Percentiles rank a stretch among this genome's conserved stretches.
phyloP scores from a whole-genome alignment of 2,888 invertebrate species.

The Melinaea marsaeus region DNA sequence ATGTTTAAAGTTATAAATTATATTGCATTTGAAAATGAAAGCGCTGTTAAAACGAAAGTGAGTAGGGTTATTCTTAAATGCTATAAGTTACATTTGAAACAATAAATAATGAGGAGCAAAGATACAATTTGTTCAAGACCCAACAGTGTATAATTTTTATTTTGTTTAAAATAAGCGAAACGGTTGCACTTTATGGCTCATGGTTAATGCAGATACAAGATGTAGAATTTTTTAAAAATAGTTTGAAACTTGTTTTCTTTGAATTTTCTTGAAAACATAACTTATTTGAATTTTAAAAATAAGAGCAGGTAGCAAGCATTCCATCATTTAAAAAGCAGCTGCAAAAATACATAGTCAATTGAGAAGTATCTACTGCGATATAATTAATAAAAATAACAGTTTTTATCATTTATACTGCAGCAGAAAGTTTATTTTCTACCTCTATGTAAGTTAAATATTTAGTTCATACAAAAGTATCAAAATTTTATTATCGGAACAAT shows the following conservation, averaged over 20 bases:
- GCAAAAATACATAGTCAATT: slow-evolving; percentile 1
- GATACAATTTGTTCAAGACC: slow-evolving; percentile 10
- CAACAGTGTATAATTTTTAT: slow-evolving; percentile 7
- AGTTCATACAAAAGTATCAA: no score
- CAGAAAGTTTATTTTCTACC: no score
- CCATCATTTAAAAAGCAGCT: neutral
- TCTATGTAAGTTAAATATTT: no score
- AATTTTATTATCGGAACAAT: no score
- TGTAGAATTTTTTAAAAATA: neutral
- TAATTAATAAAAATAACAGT: neutral
- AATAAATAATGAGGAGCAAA: slow-evolving; percentile 15
- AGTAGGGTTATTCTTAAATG: slow-evolving; percentile 33
- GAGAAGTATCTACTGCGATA: neutral
- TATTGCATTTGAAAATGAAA: slow-evolving; percentile 42
- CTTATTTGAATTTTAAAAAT: no score
- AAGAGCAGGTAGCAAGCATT: neutral
- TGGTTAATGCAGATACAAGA: neutral
- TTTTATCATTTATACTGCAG: neutral
- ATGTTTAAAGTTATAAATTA: slow-evolving; percentile 42
- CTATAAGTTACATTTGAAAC: slow-evolving; percentile 27
- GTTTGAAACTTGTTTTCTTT: neutral
- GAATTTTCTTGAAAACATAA: neutral
- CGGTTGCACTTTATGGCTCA: slow-evolving; percentile 25
- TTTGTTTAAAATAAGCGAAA: slow-evolving; percentile 19
- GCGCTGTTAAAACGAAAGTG: slow-evolving; percentile 48